Conservation (phyloP, 2,888 invertebrate species). For the Tenthredo mesomela region DNA sequence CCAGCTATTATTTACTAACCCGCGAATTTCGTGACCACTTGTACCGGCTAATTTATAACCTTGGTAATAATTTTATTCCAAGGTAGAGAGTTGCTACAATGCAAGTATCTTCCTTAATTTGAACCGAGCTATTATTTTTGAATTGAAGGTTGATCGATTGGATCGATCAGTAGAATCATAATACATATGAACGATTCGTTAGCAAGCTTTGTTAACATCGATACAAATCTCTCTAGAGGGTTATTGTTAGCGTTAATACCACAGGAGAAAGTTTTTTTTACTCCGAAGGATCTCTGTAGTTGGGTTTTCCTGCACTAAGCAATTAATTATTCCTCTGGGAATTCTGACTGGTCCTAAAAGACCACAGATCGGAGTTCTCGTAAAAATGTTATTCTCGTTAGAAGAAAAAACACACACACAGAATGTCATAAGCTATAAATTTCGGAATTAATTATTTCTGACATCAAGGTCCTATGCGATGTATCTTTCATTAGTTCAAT, state of each 20-base stretch:
- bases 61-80: conserved; percentile 24
- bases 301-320: background rate
- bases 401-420: background rate
- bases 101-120: background rate
- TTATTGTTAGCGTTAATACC: background rate
- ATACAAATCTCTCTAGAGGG: background rate
- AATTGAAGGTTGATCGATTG: background rate
- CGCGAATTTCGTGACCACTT: background rate
- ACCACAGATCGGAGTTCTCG: background rate
- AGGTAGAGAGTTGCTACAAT: conserved; percentile 1
- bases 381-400: background rate
- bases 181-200: background rate
- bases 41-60: conserved; percentile 9
- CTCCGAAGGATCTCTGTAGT: background rate
- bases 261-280: conserved; percentile 34
- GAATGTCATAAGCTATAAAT: too few relatives aligned
- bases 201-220: background rate
- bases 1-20: background rate
- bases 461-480: background rate
- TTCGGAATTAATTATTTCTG: background rate
- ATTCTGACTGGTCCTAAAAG: background rate
- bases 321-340: background rate
- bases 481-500: background rate
- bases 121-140: background rate
- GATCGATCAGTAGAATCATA: background rate